Evolutionary conservation across 2,888 invertebrate species (phyloP).

Genomic region (Gerosis bhagava): DNA sequence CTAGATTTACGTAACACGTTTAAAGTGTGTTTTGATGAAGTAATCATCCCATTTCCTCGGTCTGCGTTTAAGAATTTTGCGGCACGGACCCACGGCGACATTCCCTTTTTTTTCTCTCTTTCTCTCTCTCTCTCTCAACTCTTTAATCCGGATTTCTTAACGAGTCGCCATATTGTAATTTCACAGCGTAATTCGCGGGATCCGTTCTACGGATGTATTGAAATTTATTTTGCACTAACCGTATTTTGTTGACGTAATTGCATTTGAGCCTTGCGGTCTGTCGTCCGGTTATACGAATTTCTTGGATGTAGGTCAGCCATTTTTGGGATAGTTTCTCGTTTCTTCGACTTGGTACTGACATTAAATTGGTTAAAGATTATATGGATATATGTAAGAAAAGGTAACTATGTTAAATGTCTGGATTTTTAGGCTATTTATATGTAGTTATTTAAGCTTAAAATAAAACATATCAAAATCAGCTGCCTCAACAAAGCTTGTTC

Average conservation of each 20-base stretch:
- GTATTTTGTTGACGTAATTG: conserved; percentile 35
- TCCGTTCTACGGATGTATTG: conserved; percentile 52
- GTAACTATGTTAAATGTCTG: too few relatives aligned
- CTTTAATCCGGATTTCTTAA: conserved; percentile 74
- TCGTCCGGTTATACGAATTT: conserved; percentile 22
- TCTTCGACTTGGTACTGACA: too few relatives aligned
- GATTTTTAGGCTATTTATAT: too few relatives aligned
- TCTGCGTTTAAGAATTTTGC: conserved; percentile 80
- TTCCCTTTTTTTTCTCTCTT: conserved; percentile 53
- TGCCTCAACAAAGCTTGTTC: too few relatives aligned
- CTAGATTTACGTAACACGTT: conserved; percentile 83
- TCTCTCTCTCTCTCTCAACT: too few relatives aligned
- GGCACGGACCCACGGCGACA: conserved; percentile 64
- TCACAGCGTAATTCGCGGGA: conserved; percentile 54
- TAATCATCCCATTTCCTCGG: conserved; percentile 81
- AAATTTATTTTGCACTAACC: conserved; percentile 37
- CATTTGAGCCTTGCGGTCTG: conserved; percentile 33
- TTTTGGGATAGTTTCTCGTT: too few relatives aligned
- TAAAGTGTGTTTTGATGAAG: conserved; percentile 83
- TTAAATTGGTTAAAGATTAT: too few relatives aligned
- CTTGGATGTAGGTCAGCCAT: conserved; percentile 12
- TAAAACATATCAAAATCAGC: too few relatives aligned
- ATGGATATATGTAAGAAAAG: too few relatives aligned
- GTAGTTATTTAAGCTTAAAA: too few relatives aligned
- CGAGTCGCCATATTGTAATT: conserved; percentile 66